phyloP scores from a whole-genome alignment of 2,797 vertebrate genomes.

The Petrocephalus sullivani region DNA sequence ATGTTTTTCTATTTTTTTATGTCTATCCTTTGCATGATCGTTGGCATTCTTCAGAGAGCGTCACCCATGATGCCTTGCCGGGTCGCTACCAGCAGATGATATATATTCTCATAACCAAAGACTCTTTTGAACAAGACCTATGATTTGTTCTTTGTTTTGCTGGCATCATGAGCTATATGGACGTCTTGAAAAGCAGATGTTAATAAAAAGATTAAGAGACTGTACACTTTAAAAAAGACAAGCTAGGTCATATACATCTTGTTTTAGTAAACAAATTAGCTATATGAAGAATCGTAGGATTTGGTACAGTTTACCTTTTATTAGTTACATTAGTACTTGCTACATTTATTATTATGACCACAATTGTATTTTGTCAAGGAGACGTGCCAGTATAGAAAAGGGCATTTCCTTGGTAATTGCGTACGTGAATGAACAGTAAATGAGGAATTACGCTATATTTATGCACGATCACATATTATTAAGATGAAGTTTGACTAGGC shows the following conservation, averaged over 20 bases:
- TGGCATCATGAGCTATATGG: neutral
- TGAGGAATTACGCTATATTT: neutral
- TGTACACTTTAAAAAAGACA: neutral
- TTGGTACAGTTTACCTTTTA: neutral
- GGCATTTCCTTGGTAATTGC: neutral
- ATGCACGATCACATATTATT: neutral
- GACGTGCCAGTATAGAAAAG: neutral
- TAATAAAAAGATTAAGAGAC: neutral
- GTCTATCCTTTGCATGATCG: neutral
- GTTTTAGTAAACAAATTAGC: neutral
- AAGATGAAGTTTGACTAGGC: neutral
- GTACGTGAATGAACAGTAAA: neutral
- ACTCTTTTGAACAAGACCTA: neutral
- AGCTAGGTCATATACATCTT: neutral
- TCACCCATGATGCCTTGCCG: conserved; percentile 16
- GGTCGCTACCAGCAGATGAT: neutral
- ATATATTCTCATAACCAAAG: conserved; percentile 11
- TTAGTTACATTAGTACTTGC: neutral
- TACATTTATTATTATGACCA: neutral
- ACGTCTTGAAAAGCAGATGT: neutral
- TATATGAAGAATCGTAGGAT: neutral
- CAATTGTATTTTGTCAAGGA: neutral
- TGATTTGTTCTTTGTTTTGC: neutral
- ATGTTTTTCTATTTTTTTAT: neutral
- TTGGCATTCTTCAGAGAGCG: neutral